phyloP scores from a whole-genome alignment of 2,888 invertebrate species.

The Drosophila quasianomalipes region DNA sequence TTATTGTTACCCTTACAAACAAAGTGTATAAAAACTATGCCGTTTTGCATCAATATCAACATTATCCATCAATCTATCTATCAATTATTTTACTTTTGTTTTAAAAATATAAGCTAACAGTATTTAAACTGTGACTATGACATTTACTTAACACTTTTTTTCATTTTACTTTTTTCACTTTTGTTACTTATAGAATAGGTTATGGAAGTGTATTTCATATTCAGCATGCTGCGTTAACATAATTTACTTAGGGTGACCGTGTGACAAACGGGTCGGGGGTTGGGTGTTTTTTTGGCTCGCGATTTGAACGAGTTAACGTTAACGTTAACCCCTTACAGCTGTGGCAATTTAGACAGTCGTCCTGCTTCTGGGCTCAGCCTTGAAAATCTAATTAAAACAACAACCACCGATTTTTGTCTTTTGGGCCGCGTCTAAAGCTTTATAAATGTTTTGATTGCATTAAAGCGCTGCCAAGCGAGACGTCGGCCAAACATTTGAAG shows the following conservation, averaged over 20 bases:
- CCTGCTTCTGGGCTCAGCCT: constrained; percentile 57
- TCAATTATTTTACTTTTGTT: neutral
- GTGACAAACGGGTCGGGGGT: constrained; percentile 31
- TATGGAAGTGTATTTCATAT: constrained; percentile 21
- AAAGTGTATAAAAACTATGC: neutral
- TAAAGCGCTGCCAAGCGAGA: constrained; percentile 78
- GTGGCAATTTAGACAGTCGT: constrained; percentile 76
- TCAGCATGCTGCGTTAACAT: neutral
- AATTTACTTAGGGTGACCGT: constrained; percentile 41
- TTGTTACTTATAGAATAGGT: neutral
- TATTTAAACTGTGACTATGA: neutral
- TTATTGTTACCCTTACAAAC: constrained; percentile 41
- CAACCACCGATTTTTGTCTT: constrained; percentile 77
- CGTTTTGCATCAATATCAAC: neutral
- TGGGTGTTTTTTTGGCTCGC: constrained; percentile 47
- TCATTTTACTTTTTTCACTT: no score
- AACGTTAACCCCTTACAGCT: constrained; percentile 74
- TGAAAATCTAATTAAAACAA: constrained; percentile 82
- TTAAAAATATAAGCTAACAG: neutral
- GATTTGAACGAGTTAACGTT: constrained; percentile 68
- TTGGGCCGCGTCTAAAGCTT: constrained; percentile 65
- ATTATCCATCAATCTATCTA: neutral
- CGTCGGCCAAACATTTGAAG: constrained; percentile 11
- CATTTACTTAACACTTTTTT: neutral
- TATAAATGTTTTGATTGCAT: constrained; percentile 80